Evolutionary conservation across 1,140 invertebrate genomes (phyloP).

Genomic region (Diabrotica undecimpunctata): DNA sequence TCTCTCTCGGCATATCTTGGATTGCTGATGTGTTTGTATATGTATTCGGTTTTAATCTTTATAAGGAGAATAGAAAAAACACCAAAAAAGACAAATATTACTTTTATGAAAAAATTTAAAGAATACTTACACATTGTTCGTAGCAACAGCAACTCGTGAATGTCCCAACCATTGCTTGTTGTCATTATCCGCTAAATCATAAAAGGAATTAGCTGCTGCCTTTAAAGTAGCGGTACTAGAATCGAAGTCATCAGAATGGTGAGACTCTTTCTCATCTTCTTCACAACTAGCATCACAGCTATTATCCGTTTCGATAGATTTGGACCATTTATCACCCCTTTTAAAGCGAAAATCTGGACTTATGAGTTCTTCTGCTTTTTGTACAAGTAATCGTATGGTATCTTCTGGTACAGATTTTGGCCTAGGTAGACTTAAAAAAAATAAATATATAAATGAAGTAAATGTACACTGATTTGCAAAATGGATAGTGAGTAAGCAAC

Average conservation of each 20-base stretch:
- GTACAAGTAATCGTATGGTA: slow-evolving; percentile 63
- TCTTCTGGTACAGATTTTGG: slow-evolving; percentile 41
- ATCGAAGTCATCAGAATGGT: slow-evolving; percentile 69
- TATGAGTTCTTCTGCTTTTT: slow-evolving; percentile 69
- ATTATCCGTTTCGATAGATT: slow-evolving; percentile 45
- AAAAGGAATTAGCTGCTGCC: slow-evolving; percentile 48
- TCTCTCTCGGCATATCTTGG: no score
- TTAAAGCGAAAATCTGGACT: slow-evolving; percentile 54
- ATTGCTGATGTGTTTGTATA: no score
- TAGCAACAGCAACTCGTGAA: no score
- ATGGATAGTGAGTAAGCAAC: no score
- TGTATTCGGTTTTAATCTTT: no score
- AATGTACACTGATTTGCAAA: no score
- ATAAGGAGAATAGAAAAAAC: no score
- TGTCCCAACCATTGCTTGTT: slow-evolving; percentile 78
- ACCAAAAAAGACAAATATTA: no score
- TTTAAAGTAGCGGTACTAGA: slow-evolving; percentile 63
- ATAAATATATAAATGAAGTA: no score
- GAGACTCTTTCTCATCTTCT: slow-evolving; percentile 75
- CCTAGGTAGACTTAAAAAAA: slow-evolving; percentile 21
- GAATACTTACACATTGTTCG: no score
- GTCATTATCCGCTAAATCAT: slow-evolving; percentile 45
- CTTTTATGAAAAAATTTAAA: no score
- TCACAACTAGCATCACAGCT: slow-evolving; percentile 85
- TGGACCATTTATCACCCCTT: slow-evolving; percentile 64